Evolutionary conservation across 2,888 invertebrate genomes (phyloP).

Genomic region (Andrena flavipes): DNA sequence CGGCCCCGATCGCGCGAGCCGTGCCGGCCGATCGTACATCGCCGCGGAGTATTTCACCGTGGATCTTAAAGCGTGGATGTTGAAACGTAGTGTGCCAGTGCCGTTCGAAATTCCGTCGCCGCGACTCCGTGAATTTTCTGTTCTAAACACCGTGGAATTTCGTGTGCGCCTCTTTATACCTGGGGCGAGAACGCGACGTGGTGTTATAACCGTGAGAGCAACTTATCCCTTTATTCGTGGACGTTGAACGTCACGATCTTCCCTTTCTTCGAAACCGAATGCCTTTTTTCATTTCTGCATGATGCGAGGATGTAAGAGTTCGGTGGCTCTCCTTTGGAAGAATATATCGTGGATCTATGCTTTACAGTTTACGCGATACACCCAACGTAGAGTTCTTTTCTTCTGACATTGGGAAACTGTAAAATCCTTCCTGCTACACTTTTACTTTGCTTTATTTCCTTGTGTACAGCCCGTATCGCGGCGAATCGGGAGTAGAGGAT

Average conservation of each 20-base stretch:
- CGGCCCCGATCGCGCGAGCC: neutral
- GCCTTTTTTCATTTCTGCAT: neutral
- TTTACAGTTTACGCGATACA: neutral
- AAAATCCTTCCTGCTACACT: neutral
- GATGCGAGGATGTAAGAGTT: conserved; percentile 9
- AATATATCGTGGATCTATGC: neutral
- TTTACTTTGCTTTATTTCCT: too few species aligned
- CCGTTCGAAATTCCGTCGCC: conserved; percentile 28
- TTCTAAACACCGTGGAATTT: conserved; percentile 23
- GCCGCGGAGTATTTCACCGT: conserved; percentile 16
- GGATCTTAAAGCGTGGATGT: conserved; percentile 16
- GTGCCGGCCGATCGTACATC: neutral
- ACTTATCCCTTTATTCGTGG: neutral
- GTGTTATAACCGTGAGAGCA: conserved; percentile 19
- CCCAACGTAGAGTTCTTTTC: neutral
- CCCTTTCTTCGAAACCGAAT: neutral
- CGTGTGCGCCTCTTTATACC: neutral
- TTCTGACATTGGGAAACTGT: neutral
- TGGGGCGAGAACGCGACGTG: neutral
- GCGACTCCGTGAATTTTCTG: conserved; percentile 28
- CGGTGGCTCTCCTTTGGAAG: neutral
- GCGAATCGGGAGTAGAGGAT: too few species aligned
- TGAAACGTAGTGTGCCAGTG: conserved; percentile 30
- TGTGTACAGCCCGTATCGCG: too few species aligned
- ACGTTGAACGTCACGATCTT: neutral